Conservation (phyloP, 2,113 vertebrate species). For the Ursus arctos region DNA sequence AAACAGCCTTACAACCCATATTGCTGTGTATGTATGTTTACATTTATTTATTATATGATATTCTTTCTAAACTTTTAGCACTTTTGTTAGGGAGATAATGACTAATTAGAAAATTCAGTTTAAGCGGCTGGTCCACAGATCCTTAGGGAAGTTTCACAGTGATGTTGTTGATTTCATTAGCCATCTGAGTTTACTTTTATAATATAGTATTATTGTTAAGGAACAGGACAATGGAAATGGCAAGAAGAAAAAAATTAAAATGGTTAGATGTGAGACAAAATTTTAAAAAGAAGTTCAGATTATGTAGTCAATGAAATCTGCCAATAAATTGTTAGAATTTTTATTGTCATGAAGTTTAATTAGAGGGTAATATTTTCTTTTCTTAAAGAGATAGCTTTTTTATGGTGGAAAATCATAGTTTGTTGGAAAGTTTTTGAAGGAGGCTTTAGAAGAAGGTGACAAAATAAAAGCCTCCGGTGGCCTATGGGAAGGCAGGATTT, state of each 20-base stretch:
- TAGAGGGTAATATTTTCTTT: slow-evolving; percentile 62
- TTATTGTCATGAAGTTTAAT: background rate
- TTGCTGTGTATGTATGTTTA: background rate
- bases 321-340: slow-evolving; percentile 21
- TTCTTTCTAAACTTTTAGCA: background rate
- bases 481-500: slow-evolving; percentile 80
- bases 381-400: slow-evolving; percentile 53
- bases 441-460: slow-evolving; percentile 58
- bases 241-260: slow-evolving; percentile 28
- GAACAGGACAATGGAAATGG: background rate
- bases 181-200: background rate
- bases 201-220: background rate
- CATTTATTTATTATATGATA: background rate
- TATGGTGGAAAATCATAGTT: slow-evolving; percentile 67
- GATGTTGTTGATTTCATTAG: background rate
- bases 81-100: background rate
- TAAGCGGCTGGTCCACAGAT: background rate
- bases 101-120: slow-evolving; percentile 2
- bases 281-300: background rate
- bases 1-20: background rate
- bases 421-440: slow-evolving; percentile 66
- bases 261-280: background rate
- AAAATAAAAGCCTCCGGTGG: slow-evolving; percentile 69
- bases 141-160: background rate
- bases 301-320: background rate